phyloP scores from a whole-genome alignment of 2,113 vertebrate genomes.

The Cromileptes altivelis region DNA sequence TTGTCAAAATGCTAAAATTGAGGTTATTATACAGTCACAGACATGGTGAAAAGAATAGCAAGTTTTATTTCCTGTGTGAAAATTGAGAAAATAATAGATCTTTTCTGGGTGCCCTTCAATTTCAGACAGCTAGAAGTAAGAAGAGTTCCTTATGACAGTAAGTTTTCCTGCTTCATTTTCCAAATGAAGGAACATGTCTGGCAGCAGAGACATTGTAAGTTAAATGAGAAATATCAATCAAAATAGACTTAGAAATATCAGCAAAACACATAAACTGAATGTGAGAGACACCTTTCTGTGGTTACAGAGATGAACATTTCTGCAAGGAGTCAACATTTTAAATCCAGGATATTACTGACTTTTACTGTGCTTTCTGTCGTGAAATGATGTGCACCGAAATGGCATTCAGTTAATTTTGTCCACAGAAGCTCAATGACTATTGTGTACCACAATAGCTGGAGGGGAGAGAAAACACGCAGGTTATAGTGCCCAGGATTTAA shows the following conservation, averaged over 20 bases:
- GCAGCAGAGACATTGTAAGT: neutral
- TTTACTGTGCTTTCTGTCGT: neutral
- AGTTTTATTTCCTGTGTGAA: neutral
- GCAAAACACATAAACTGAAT: neutral
- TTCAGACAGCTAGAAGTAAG: neutral
- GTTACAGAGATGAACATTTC: neutral
- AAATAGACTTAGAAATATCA: neutral
- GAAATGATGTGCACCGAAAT: slow-evolving; percentile 8
- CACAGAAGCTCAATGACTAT: slow-evolving; percentile 1
- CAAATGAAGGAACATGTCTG: neutral
- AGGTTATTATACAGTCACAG: neutral
- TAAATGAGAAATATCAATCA: neutral
- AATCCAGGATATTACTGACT: neutral
- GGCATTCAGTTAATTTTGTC: slow-evolving; percentile 7
- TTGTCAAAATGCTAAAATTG: neutral
- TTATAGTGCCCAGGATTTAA: slow-evolving; percentile 33
- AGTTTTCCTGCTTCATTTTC: neutral
- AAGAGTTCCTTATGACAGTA: neutral
- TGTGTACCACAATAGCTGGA: neutral
- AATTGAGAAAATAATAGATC: neutral
- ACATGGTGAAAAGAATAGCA: neutral
- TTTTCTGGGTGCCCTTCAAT: neutral
- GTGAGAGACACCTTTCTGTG: neutral
- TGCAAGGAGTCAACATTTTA: neutral
- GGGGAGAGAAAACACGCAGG: slow-evolving; percentile 7